Percentiles rank a stretch among this genome's conserved stretches.
phyloP scores from a whole-genome alignment of 2,797 vertebrate species.

The Gallirallus australis region DNA sequence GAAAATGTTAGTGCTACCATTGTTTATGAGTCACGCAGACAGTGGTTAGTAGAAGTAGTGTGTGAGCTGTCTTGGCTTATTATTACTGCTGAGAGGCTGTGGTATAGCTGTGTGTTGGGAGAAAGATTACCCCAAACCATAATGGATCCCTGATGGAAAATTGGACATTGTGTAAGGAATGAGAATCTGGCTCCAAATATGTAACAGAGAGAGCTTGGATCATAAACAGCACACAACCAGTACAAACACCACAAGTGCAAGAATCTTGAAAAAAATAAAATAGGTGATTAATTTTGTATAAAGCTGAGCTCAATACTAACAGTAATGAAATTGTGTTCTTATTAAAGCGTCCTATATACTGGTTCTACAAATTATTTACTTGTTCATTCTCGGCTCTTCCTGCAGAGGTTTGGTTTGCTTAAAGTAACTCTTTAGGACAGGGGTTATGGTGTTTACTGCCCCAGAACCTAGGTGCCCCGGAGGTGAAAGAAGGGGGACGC shows the following conservation, averaged over 20 bases:
- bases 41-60: neutral
- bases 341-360: neutral
- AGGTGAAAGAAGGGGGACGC: neutral
- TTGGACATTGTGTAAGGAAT: neutral
- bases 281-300: neutral
- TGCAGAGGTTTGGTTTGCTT: neutral
- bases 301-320: neutral
- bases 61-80: neutral
- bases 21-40: neutral
- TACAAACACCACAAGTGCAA: neutral
- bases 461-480: neutral
- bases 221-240: neutral
- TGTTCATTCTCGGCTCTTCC: neutral
- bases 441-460: neutral
- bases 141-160: conserved; percentile 36
- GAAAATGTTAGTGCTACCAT: neutral
- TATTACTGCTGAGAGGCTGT: conserved; percentile 28
- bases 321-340: neutral
- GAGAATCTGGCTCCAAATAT: neutral
- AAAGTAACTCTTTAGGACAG: neutral
- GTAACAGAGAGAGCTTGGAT: neutral
- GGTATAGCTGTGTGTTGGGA: conserved; percentile 12
- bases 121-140: conserved; percentile 43
- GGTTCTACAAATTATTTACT: neutral
- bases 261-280: neutral